Percentiles rank a stretch among this genome's conserved stretches.
These are phyloP conservation scores for Betta splendens DNA, from an alignment of 2,797 vertebrate genomes.

Conservation along the genomic window DNA sequence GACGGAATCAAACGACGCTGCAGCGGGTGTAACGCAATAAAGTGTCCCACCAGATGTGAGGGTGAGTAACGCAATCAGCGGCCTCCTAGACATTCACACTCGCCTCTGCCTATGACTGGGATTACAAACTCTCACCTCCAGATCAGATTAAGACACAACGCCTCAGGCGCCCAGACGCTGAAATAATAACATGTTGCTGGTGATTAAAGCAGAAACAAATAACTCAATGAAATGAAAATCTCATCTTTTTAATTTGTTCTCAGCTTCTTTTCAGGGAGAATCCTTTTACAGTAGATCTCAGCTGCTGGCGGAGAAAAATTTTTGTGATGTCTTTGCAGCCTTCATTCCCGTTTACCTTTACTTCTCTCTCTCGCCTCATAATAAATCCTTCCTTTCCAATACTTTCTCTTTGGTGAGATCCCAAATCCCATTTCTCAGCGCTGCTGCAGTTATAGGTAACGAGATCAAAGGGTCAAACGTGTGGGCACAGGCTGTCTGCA, in stretches of 20 bases:
- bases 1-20: constrained; percentile 47
- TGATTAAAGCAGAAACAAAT: constrained; percentile 54
- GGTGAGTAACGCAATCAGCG: constrained; percentile 66
- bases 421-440: constrained; percentile 13
- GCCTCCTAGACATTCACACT: constrained; percentile 28
- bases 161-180: constrained; percentile 41
- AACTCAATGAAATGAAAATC: constrained; percentile 68
- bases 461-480: constrained; percentile 2
- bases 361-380: neutral
- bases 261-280: constrained; percentile 41
- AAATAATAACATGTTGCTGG: constrained; percentile 64
- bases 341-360: neutral
- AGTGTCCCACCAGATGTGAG: constrained; percentile 69
- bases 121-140: constrained; percentile 70
- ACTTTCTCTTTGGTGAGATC: constrained; percentile 11
- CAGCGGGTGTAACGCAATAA: constrained; percentile 65
- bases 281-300: constrained; percentile 61
- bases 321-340: constrained; percentile 25
- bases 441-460: constrained; percentile 3
- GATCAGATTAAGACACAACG: constrained; percentile 68
- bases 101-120: constrained; percentile 41
- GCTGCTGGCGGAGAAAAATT: constrained; percentile 30
- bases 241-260: constrained; percentile 61
- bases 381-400: constrained; percentile 7
- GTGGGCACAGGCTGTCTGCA: constrained; percentile 5